Conservation (phyloP, 2,888 invertebrate genomes). For the Isotomurus palustris region DNA sequence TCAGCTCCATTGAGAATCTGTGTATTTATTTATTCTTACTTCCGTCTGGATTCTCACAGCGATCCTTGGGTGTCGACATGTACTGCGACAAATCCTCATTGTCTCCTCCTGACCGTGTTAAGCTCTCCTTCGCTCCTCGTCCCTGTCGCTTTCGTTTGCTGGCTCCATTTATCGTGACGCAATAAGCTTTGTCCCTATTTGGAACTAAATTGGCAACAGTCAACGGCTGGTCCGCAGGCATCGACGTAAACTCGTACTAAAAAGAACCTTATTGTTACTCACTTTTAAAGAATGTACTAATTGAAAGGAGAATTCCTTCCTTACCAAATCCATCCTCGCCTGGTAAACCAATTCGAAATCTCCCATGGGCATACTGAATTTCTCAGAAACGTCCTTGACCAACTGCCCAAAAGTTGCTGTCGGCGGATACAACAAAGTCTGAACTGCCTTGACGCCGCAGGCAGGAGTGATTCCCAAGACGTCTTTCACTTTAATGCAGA, state of each 20-base stretch:
- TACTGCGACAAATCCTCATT: neutral
- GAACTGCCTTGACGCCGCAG: slow-evolving; percentile 5
- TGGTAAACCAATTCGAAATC: slow-evolving; percentile 40
- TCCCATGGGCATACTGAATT: slow-evolving; percentile 21
- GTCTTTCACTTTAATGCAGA: slow-evolving; percentile 34
- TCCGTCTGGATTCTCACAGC: neutral
- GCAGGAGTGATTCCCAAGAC: slow-evolving; percentile 23
- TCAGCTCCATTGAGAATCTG: too few relatives aligned
- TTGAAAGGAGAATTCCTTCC: neutral
- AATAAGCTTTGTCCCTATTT: slow-evolving; percentile 26
- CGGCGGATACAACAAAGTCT: slow-evolving; percentile 19
- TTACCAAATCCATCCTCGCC: slow-evolving; percentile 30
- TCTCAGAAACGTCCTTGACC: slow-evolving; percentile 26
- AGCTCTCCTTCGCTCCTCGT: too few relatives aligned
- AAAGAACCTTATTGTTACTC: slow-evolving; percentile 2
- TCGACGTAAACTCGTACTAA: slow-evolving; percentile 30
- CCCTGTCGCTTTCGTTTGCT: neutral
- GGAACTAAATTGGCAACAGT: slow-evolving; percentile 28
- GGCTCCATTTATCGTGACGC: slow-evolving; percentile 11
- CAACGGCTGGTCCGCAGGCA: slow-evolving; percentile 23
- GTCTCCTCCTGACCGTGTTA: too few relatives aligned
- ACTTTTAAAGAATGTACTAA: neutral
- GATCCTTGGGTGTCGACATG: neutral
- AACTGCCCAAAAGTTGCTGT: slow-evolving; percentile 25
- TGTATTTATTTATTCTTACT: neutral